These are phyloP conservation scores for Apis laboriosa DNA, from an alignment of 1,140 invertebrate species.

Conservation along the genomic window DNA sequence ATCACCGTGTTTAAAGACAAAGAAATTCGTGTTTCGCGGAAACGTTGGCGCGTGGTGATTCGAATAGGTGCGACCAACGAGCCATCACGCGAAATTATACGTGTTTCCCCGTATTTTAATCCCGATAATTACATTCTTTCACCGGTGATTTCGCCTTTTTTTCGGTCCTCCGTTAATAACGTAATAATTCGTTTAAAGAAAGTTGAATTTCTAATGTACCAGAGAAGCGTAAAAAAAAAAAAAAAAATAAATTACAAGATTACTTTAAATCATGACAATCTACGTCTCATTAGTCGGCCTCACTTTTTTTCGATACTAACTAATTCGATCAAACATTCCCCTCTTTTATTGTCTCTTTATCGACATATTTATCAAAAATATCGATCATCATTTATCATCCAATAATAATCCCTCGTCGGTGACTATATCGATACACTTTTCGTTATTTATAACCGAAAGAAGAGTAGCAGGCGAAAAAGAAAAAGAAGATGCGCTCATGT, in stretches of 20 bases:
- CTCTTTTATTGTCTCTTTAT: no score
- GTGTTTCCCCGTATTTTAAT: conserved; percentile 60
- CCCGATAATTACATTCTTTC: conserved; percentile 20
- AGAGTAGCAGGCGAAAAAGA: neutral
- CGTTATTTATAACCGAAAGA: neutral
- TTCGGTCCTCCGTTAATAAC: neutral
- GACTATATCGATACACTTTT: no score
- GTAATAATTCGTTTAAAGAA: neutral
- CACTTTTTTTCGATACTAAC: no score
- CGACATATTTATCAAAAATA: no score
- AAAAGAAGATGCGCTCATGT: neutral
- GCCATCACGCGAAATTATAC: conserved; percentile 56
- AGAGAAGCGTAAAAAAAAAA: neutral
- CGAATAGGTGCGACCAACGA: conserved; percentile 29
- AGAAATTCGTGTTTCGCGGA: conserved; percentile 45
- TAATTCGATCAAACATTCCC: no score
- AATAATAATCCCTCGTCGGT: no score
- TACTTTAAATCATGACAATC: neutral
- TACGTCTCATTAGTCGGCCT: neutral
- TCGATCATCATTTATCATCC: no score
- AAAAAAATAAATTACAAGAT: neutral
- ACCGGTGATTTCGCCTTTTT: neutral
- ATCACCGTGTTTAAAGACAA: conserved; percentile 47
- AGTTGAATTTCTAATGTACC: conserved; percentile 12
- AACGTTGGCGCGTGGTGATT: neutral